Conservation (phyloP, 37 sponge, comb jelly and placozoan species). For the Tethya wilhelma region DNA sequence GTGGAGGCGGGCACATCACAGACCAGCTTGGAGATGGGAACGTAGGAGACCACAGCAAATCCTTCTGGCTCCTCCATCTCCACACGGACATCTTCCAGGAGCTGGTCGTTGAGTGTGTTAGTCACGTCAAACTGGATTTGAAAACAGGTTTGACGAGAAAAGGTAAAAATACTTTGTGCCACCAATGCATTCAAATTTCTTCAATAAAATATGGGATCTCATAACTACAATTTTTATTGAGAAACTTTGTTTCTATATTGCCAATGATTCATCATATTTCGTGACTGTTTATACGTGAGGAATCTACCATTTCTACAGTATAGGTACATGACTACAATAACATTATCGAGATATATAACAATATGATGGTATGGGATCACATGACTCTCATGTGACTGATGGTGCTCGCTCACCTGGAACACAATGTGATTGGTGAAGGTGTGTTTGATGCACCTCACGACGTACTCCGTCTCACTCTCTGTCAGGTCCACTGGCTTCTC, state of each 20-base stretch:
- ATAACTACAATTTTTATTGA: too few species aligned
- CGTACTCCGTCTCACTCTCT: constrained; percentile 97
- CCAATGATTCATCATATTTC: too few species aligned
- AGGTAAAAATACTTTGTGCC: too few species aligned
- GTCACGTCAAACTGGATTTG: constrained; percentile 94
- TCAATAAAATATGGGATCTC: too few species aligned
- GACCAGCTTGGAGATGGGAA: constrained; percentile 76
- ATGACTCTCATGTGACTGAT: not conserved
- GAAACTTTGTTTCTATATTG: too few species aligned
- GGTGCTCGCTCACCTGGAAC: constrained; percentile 73
- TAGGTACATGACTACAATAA: too few species aligned
- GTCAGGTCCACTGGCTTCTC: constrained; percentile 92
- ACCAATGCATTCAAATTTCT: too few species aligned
- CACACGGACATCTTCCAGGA: constrained; percentile 91
- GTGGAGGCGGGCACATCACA: constrained; percentile 89
- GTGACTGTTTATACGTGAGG: too few species aligned
- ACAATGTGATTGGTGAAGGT: constrained; percentile 86
- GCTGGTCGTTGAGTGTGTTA: constrained; percentile 95
- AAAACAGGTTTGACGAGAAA: too few species aligned
- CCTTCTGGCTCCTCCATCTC: constrained; percentile 91
- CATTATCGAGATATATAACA: too few species aligned
- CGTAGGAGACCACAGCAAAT: constrained; percentile 65
- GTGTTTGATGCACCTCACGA: constrained; percentile 93
- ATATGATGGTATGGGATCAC: not conserved
- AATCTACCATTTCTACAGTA: too few species aligned